Percentiles rank a stretch among this genome's conserved stretches.
phyloP scores from a whole-genome alignment of 1,140 invertebrate genomes.

The Danaus melanippus region DNA sequence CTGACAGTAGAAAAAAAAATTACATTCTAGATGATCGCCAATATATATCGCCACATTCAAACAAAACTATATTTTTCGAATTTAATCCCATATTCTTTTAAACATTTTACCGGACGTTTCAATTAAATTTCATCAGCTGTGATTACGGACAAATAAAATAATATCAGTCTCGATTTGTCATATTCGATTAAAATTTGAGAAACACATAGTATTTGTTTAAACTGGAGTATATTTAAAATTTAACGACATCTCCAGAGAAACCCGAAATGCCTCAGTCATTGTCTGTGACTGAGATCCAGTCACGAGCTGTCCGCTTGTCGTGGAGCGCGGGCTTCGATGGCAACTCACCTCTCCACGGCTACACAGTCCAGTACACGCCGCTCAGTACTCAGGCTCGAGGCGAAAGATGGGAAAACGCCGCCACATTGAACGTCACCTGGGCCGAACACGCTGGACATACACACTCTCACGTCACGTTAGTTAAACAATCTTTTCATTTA shows the following conservation, averaged over 20 bases:
- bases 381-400: slow-evolving; percentile 33
- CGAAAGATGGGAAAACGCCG: slow-evolving; percentile 54
- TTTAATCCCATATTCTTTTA: no score
- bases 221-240: slow-evolving; percentile 9
- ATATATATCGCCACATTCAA: no score
- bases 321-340: slow-evolving; percentile 88
- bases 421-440: slow-evolving; percentile 55
- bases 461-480: slow-evolving; percentile 48
- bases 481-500: slow-evolving; percentile 3
- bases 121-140: no score
- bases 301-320: slow-evolving; percentile 79
- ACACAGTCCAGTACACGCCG: slow-evolving; percentile 77
- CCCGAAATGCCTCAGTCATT: slow-evolving; percentile 80
- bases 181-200: no score
- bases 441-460: slow-evolving; percentile 26
- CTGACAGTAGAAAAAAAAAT: no score
- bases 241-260: slow-evolving; percentile 72
- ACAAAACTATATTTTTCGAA: no score
- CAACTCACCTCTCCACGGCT: slow-evolving; percentile 83
- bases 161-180: no score
- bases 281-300: slow-evolving; percentile 78
- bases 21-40: no score
- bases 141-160: no score
- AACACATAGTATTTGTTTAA: no score
- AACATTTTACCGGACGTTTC: no score